Conservation (phyloP, 1,140 invertebrate species). For the Heliothis virescens region DNA sequence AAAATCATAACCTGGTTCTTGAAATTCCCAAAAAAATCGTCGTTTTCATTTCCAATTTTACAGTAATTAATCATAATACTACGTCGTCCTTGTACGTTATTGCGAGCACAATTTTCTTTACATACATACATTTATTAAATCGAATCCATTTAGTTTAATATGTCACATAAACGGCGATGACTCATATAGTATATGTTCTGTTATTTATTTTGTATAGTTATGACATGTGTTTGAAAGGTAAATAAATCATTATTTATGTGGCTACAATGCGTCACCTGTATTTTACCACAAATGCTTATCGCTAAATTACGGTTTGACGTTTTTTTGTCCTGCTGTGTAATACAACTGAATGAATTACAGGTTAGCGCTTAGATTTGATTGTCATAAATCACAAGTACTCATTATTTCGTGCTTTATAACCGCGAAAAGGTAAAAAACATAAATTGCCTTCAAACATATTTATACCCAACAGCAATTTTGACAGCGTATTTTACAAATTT, state of each 20-base stretch:
- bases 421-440: slow-evolving; percentile 1
- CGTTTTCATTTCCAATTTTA: too few relatives aligned
- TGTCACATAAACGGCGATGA: neutral
- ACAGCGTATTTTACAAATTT: neutral
- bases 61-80: neutral
- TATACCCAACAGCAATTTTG: neutral
- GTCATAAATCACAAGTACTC: slow-evolving; percentile 10
- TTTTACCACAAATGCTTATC: slow-evolving; percentile 33
- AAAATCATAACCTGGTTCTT: too few relatives aligned
- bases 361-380: slow-evolving; percentile 9
- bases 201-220: slow-evolving; percentile 31
- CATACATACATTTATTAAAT: slow-evolving; percentile 9
- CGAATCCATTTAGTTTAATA: neutral
- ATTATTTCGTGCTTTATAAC: slow-evolving; percentile 11
- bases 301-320: neutral
- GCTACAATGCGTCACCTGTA: slow-evolving; percentile 29
- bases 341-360: slow-evolving; percentile 16
- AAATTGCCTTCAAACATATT: slow-evolving; percentile 8
- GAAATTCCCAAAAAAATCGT: too few relatives aligned
- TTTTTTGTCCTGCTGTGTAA: slow-evolving; percentile 28
- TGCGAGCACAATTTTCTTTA: neutral
- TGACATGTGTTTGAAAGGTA: slow-evolving; percentile 31
- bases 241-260: slow-evolving; percentile 28
- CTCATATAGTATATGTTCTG: slow-evolving; percentile 2
- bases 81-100: neutral